A percentile compares a stretch with the other conserved stretches of the same genome.
These are phyloP conservation scores for Spisula subtruncata DNA, from an alignment of 2,888 invertebrate genomes.

Conservation along the genomic window DNA sequence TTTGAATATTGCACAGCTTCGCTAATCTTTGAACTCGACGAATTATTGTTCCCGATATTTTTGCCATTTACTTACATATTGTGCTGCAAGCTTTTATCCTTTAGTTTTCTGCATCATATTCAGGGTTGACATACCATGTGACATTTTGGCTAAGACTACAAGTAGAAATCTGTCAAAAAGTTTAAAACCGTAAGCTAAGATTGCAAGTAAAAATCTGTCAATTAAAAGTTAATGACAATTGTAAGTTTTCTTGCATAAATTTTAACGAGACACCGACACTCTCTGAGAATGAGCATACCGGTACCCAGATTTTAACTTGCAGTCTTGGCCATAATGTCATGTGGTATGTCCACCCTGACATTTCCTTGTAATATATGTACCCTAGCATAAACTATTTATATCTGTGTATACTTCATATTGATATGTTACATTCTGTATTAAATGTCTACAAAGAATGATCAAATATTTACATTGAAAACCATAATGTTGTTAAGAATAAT, in stretches of 20 bases:
- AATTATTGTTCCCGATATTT: neutral
- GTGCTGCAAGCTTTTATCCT: neutral
- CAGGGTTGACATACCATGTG: too few species aligned
- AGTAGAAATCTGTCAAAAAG: too few species aligned
- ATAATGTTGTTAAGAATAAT: neutral
- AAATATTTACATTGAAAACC: neutral
- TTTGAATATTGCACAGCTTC: constrained; percentile 13
- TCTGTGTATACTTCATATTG: constrained; percentile 5
- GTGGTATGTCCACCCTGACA: too few species aligned
- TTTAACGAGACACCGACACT: too few species aligned
- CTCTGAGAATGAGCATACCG: too few species aligned
- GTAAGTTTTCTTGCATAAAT: too few species aligned
- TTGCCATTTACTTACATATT: neutral
- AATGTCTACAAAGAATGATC: neutral
- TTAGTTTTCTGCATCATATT: constrained; percentile 25
- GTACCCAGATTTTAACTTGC: too few species aligned
- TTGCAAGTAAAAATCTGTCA: too few species aligned
- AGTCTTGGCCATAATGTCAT: too few species aligned
- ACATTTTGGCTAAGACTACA: too few species aligned
- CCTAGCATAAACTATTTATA: constrained; percentile 43
- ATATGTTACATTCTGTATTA: neutral
- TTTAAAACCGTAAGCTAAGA: too few species aligned
- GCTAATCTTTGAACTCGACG: neutral
- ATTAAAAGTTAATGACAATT: too few species aligned
- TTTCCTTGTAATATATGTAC: constrained; percentile 40